Conservation (phyloP, 1,140 invertebrate species). For the Drosophila ercepeae region DNA sequence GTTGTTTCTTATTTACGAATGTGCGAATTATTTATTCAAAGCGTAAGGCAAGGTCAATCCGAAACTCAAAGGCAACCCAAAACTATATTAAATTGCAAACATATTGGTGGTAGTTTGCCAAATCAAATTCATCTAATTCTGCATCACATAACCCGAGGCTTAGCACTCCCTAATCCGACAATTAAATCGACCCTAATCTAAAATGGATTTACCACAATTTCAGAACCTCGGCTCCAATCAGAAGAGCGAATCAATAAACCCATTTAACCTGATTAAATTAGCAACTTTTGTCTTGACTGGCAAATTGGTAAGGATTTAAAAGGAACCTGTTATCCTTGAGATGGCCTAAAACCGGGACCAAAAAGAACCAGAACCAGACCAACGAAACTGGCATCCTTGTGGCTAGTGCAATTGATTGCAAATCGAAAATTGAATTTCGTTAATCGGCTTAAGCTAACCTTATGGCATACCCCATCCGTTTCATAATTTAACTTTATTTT, state of each 20-base stretch:
- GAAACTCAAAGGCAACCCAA: neutral
- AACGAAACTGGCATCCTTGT: slow-evolving; percentile 2
- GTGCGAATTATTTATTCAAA: slow-evolving; percentile 3
- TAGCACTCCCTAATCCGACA: neutral
- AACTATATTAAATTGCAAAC: neutral
- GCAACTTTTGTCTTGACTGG: slow-evolving; percentile 37
- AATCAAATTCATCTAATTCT: neutral
- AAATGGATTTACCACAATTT: slow-evolving; percentile 4
- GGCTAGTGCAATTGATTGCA: slow-evolving; percentile 70
- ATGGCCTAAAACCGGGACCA: too few relatives aligned
- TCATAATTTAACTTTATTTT: slow-evolving; percentile 41
- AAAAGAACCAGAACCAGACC: neutral
- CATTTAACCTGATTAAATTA: slow-evolving; percentile 62
- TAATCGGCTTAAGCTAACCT: slow-evolving; percentile 74
- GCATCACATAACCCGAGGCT: neutral
- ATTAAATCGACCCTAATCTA: slow-evolving; percentile 9
- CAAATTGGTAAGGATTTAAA: slow-evolving; percentile 11
- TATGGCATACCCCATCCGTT: slow-evolving; percentile 36
- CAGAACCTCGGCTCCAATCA: slow-evolving; percentile 11
- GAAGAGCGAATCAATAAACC: slow-evolving; percentile 46
- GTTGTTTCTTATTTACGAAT: slow-evolving; percentile 1
- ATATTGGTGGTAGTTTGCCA: neutral
- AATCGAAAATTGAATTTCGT: slow-evolving; percentile 78
- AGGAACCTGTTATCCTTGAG: neutral
- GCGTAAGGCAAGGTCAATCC: neutral